Base-by-base conservation (phyloP, 2,888 invertebrate species). In the Drosophila yooni region DNA sequence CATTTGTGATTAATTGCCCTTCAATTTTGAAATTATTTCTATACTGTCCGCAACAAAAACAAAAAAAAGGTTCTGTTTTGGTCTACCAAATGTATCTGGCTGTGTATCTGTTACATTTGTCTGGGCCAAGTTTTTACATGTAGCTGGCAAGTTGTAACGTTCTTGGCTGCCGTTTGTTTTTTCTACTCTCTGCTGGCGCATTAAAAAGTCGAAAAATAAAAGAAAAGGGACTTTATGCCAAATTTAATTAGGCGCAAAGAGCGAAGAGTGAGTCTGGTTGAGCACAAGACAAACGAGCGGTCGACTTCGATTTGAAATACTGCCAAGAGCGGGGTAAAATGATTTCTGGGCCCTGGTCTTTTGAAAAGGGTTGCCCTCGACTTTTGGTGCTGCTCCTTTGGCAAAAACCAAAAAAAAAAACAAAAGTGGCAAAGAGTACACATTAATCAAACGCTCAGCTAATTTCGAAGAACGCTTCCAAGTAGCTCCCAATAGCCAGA, bases 221-320 rank as follows among this genome's bases (percentile, higher is more conserved):
- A 64, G 65, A 71, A 87, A 91, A 87, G 82, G 83, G 80, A 88
- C 79, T 91, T 74, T 80, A 78, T 83, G 84, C 79, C 91, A 88
- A 90, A 91, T 91, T 90, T 90, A 90, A 90, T 90, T 90, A 91
- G 91, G 90, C 91, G 91, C 89, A 81, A 83, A 89, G 81, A 76
- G 72, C 72, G 68, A 68, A 73, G 76, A 64, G 70, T 72, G 63
- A 79, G 88, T 83, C 72, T 63, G 66, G 66, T 70, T 60, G 48
- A 40, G 76, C 68, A 43, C 21, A 78, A 83, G 83, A 88, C 87
- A 89, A 90, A 90, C 90, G 90, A 86, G 90, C 88, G 90, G 90
- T 82, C 88, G 82, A 76, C 83, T 86, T 78, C 88, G 89, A 83
- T 88, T 90, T 81, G 87, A 88, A 88, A 88, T 76, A 76, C 69